Base-by-base conservation (phyloP, 37 sponge, comb jelly and placozoan genomes). In the Haliclona indistincta region DNA sequence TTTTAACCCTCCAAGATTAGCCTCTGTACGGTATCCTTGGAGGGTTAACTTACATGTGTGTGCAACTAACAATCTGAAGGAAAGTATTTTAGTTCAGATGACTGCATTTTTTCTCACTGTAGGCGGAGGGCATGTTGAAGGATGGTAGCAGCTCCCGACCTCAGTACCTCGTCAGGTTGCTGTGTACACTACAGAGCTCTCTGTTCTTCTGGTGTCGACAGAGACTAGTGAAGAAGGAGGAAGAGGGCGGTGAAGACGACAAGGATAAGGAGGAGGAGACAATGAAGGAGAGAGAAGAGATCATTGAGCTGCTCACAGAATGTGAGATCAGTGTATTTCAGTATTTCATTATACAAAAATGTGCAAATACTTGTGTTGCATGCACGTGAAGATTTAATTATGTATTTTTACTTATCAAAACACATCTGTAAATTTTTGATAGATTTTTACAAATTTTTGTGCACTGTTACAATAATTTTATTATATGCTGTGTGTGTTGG, bases 181-280 rank as follows among this genome's bases (percentile, higher is more conserved):
- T 88, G 30, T 37, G 88, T 58, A 71, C 82, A 36, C 60, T 88
- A 1, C 88, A 88, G 73, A 76, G 83, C 29, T 54, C 68, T 0
- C 51, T 81, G 39, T 71, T 88, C 60, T 77, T 77, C 66, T 88
- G 88, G 88, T 81, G 82, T 37, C 70, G 56, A 28, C 34, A 58
- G 38, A 42, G 75, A n/a, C n/a, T 88, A 34, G 41, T 64, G 3
- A 26, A 23, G 5, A 10, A 29, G 15, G 66, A 30, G 25, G 73
- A 49, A 11, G 41, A 63, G 23, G 58, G 29, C 26, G 43, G 26
- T 38, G 72, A 72, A 67, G 47, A 22, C 10, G 29, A 11, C 41
- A 69, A 66, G n/a, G 28, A 58, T 25, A 58, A n/a, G 22, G 60
- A 58, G 60, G 28, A 58, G 60, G 13, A 47, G 49, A 13, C 8